These are phyloP conservation scores for Andrena camellia DNA, from an alignment of 2,888 invertebrate genomes.

Conservation along the genomic window DNA sequence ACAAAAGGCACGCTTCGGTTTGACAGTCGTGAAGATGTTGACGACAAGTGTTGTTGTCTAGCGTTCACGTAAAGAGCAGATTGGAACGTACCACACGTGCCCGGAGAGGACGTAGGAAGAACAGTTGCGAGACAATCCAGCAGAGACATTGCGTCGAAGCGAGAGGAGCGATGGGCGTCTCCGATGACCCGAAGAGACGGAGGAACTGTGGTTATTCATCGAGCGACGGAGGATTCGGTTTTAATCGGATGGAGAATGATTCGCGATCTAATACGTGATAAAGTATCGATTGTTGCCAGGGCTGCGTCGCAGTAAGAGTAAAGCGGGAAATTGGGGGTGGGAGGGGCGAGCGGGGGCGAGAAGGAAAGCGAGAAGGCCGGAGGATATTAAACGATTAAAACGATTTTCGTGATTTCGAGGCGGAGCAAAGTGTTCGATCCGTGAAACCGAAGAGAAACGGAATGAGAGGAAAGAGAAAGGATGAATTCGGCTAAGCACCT, in stretches of 20 bases:
- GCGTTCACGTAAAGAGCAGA: neutral
- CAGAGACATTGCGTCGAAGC: slow-evolving; percentile 10
- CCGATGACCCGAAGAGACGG: slow-evolving; percentile 2
- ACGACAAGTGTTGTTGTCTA: too few species aligned
- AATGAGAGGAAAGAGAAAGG: slow-evolving; percentile 26
- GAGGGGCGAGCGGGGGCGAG: slow-evolving; percentile 17
- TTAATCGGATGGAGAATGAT: slow-evolving; percentile 26
- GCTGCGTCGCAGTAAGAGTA: slow-evolving; percentile 7
- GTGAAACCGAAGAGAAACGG: slow-evolving; percentile 18
- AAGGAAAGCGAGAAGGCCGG: neutral
- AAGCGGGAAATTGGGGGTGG: neutral
- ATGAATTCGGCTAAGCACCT: slow-evolving; percentile 75
- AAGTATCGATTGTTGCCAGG: slow-evolving; percentile 11
- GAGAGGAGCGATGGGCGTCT: neutral
- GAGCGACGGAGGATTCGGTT: slow-evolving; percentile 15
- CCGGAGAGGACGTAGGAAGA: slow-evolving; percentile 5
- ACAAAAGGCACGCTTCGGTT: neutral
- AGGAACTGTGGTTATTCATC: slow-evolving; percentile 6
- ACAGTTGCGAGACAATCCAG: slow-evolving; percentile 1
- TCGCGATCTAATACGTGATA: slow-evolving; percentile 6
- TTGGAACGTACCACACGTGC: slow-evolving; percentile 8
- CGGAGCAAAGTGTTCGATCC: slow-evolving; percentile 1
- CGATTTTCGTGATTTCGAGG: slow-evolving; percentile 10
- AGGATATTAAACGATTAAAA: slow-evolving; percentile 16
- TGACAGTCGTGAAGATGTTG: neutral